Evolutionary conservation across 2,797 vertebrate genomes (phyloP).

Genomic region (Neopelma chrysocephalum): DNA sequence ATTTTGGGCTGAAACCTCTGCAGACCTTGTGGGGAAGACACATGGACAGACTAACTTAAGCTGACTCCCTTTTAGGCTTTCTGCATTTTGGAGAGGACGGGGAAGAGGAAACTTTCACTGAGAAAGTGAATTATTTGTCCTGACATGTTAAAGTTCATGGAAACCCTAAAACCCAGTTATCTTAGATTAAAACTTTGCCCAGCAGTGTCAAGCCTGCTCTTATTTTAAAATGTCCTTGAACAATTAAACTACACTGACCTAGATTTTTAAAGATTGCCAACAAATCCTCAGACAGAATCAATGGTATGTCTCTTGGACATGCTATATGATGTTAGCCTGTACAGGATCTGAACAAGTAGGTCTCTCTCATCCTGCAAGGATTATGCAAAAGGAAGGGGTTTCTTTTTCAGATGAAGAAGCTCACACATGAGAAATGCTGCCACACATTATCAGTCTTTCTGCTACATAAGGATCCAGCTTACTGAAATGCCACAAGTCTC

Average conservation of each 20-base stretch:
- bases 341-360: not conserved
- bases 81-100: not conserved
- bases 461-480: slow-evolving; percentile 15
- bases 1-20: not conserved
- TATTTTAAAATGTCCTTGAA: not conserved
- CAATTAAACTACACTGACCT: not conserved
- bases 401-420: slow-evolving; percentile 18
- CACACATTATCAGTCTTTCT: not conserved
- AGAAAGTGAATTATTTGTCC: not conserved
- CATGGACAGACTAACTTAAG: not conserved
- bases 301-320: not conserved
- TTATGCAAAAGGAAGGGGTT: slow-evolving; percentile 2
- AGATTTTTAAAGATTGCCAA: not conserved
- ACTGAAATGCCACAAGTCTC: slow-evolving; percentile 28
- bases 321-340: not conserved
- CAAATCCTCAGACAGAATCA: not conserved
- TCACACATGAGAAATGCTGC: slow-evolving; percentile 5
- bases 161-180: not conserved
- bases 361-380: not conserved
- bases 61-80: not conserved
- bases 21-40: not conserved
- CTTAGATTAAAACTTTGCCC: not conserved
- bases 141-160: not conserved
- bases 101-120: not conserved
- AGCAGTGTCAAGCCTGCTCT: not conserved